Evolutionary conservation across 2,888 invertebrate species (phyloP), one percentile per base, ranked within the genome.

Genomic region (Drosophila hamatofila): DNA sequence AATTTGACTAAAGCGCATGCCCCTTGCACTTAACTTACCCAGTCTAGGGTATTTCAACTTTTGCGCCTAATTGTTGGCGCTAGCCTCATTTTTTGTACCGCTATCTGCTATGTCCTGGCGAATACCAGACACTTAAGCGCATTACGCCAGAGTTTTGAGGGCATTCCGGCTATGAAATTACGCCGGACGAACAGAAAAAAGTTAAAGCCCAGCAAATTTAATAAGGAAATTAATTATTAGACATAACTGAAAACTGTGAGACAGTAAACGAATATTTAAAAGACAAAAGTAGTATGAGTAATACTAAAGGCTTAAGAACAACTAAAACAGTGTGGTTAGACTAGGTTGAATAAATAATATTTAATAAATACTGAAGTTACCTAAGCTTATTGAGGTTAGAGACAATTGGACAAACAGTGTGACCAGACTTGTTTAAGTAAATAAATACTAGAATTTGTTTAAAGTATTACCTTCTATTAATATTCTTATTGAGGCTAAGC

Each of bases 81-180:
- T 51, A 33, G 41, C 46, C 52, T 27, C 39, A 14, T 46, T 42
- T 30, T 30, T 55, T 51, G 37, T 33, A n/a, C n/a, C 49, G 56
- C 65, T 55, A 62, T 62, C 56, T 49, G 49, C 25, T 41, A 14
- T 18, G 33, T 30, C 55, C 62, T 55, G 44, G 42, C 51, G 27
- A 52, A 62, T 69, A 60, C 57, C 59, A 61, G 52, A 75, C 70
- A 79, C 59, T 79, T 79, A 79, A 77, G 77, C 80, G 71, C 71
- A 79, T 77, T 77, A 79, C 56, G 71, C 44, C 62, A 60, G 48
- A 68, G 68, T 73, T 67, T 67, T 63, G 74, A 52, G 55, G 67
- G 27, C 65, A 51, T 54, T 64, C 48, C 41, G 63, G 51, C 51
- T 39, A 35, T 64, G 64, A 49, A 49, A 55, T 59, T 62, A 33